Base-by-base conservation (phyloP, 2,113 vertebrate genomes). In the Psephotus haematonotus region DNA sequence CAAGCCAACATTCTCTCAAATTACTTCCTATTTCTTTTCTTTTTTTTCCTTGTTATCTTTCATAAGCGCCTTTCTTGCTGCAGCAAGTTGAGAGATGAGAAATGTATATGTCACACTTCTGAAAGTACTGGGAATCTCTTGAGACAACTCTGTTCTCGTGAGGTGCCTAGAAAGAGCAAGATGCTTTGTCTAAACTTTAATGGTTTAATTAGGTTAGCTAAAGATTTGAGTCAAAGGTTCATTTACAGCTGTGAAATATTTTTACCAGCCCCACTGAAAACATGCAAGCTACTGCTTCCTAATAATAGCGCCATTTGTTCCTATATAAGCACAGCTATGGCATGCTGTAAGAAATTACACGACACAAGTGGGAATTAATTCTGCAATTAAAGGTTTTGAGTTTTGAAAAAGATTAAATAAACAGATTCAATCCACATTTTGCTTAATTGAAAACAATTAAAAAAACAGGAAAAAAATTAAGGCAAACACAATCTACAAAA, bases 351-450 rank as follows among this genome's bases (percentile, higher is more conserved):
- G 84, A 95, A 97, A 96, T 95, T 96, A 59, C 88, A 82, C 16
- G 62, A 82, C n/a, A 72, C 60, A 74, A 86, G 81, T 41, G 83
- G 94, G 88, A 97, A 93, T 95, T 95, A 94, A 84, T 88, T 90
- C 43, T 76, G 81, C 91, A 96, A 88, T 95, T 95, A 95, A 95
- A 95, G 83, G 14, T 37, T 95, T 33, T 82, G 68, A 84, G 60
- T 92, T 96, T 90, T 94, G 78, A 95, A 95, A 92, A 88, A 86
- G 81, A 93, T 89, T 91, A 94, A 95, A 92, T 63, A 96, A 96
- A 96, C 64, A 86, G 65, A 96, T 94, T 82, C 68, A 91, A 88
- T 81, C 35, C 78, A 77, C 39, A 90, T 86, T 95, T 95, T 97
- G 59, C 71, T 82, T 92, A 91, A 93, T 77, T 92, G 86, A 86